These are phyloP conservation scores for Alcedo quadribrachys DNA, from an alignment of 2,797 vertebrate genomes.

Conservation along the genomic window DNA sequence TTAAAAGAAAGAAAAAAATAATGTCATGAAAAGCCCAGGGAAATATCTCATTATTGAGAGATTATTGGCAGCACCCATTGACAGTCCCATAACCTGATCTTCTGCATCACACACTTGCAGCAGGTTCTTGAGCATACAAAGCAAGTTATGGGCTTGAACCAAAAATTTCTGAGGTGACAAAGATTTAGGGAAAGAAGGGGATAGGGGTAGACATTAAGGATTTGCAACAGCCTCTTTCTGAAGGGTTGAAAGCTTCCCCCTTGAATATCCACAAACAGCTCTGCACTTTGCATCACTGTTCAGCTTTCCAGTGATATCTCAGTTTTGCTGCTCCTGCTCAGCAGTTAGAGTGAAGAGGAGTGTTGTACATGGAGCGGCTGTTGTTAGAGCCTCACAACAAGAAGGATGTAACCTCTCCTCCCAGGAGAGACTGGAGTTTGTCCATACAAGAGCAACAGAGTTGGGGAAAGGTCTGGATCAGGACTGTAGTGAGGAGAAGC, in stretches of 20 bases:
- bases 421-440: no score
- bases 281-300: neutral
- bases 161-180: neutral
- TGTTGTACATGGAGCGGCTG: no score
- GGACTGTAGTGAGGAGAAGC: no score
- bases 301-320: neutral
- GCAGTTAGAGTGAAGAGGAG: no score
- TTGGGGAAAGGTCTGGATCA: no score
- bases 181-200: neutral
- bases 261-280: neutral
- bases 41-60: neutral
- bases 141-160: neutral
- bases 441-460: no score
- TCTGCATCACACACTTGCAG: neutral
- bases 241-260: neutral
- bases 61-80: no score
- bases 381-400: no score
- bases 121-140: neutral
- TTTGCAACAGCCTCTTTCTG: fast-evolving
- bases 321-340: neutral
- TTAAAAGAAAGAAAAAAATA: neutral
- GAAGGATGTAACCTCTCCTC: no score
- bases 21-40: fast-evolving
- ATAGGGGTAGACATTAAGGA: neutral
- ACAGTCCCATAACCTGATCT: neutral